Percentiles rank a stretch among this genome's conserved stretches.
Conservation (phyloP, 2,888 invertebrate species). For the Pterostichus niger region DNA sequence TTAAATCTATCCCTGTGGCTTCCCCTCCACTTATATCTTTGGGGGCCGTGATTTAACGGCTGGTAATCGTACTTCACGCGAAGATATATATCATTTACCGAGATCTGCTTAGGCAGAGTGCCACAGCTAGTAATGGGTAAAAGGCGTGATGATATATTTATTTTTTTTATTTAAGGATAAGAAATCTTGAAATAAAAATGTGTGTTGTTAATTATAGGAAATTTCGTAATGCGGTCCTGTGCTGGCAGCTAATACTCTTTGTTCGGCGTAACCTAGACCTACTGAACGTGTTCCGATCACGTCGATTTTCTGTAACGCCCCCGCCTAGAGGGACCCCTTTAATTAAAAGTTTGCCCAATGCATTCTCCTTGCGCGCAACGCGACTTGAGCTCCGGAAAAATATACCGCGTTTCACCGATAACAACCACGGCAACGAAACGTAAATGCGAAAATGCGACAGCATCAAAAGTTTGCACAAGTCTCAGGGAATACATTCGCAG, state of each 20-base stretch:
- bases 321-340: slow-evolving; percentile 43
- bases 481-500: background rate
- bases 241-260: slow-evolving; percentile 34
- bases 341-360: slow-evolving; percentile 61
- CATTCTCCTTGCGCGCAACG: slow-evolving; percentile 18
- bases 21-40: too few relatives aligned
- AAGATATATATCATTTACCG: too few relatives aligned
- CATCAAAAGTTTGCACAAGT: slow-evolving; percentile 2
- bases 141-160: too few relatives aligned
- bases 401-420: slow-evolving; percentile 3
- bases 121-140: too few relatives aligned
- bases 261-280: slow-evolving; percentile 65
- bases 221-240: slow-evolving; percentile 5
- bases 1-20: too few relatives aligned
- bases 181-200: too few relatives aligned
- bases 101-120: too few relatives aligned
- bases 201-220: background rate
- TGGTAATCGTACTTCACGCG: too few relatives aligned
- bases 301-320: slow-evolving; percentile 54
- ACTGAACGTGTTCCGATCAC: slow-evolving; percentile 61
- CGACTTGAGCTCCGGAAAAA: slow-evolving; percentile 1
- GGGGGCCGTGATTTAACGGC: too few relatives aligned
- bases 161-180: too few relatives aligned
- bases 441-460: too few relatives aligned
- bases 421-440: slow-evolving; percentile 6